A percentile compares a stretch with the other conserved stretches of the same genome.
phyloP scores from a whole-genome alignment of 2,797 vertebrate genomes.

The Mastacembelus armatus region DNA sequence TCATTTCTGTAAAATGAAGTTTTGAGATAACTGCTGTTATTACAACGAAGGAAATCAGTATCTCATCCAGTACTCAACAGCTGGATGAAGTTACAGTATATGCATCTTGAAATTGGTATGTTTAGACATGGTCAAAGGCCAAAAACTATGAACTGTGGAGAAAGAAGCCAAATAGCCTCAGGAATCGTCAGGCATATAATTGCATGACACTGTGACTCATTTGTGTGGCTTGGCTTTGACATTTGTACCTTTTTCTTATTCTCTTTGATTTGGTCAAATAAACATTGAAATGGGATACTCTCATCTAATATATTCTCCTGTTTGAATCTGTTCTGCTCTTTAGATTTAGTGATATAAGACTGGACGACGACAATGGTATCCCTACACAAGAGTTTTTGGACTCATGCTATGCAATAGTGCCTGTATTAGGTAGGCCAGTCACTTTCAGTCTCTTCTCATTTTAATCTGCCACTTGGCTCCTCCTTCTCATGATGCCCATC shows the following conservation, averaged over 20 bases:
- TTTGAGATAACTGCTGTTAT: conserved; percentile 15
- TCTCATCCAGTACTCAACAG: conserved; percentile 40
- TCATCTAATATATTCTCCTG: conserved; percentile 72
- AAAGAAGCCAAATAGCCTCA: conserved; percentile 49
- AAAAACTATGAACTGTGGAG: conserved; percentile 31
- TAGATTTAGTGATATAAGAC: conserved; percentile 98
- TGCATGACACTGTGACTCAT: conserved; percentile 67
- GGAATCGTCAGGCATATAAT: conserved; percentile 49
- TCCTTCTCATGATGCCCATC: conserved; percentile 22
- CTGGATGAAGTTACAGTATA: conserved; percentile 9
- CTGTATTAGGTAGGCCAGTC: conserved; percentile 93
- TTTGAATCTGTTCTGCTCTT: conserved; percentile 79
- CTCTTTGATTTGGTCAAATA: conserved; percentile 79
- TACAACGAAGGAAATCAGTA: conserved; percentile 5
- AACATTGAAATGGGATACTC: conserved; percentile 65
- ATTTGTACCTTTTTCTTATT: conserved; percentile 70
- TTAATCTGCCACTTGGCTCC: conserved; percentile 35
- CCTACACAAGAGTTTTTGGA: conserved; percentile 97
- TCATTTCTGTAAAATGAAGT: conserved; percentile 35
- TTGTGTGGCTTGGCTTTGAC: conserved; percentile 62
- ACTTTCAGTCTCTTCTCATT: conserved; percentile 62
- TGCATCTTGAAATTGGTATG: background rate
- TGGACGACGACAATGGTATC: conserved; percentile 94
- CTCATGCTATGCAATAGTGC: conserved; percentile 98
- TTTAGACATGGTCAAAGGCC: background rate